Evolutionary conservation across 1,140 invertebrate genomes (phyloP), one percentile per base, ranked within the genome.

Genomic region (Drosophila mauritiana): DNA sequence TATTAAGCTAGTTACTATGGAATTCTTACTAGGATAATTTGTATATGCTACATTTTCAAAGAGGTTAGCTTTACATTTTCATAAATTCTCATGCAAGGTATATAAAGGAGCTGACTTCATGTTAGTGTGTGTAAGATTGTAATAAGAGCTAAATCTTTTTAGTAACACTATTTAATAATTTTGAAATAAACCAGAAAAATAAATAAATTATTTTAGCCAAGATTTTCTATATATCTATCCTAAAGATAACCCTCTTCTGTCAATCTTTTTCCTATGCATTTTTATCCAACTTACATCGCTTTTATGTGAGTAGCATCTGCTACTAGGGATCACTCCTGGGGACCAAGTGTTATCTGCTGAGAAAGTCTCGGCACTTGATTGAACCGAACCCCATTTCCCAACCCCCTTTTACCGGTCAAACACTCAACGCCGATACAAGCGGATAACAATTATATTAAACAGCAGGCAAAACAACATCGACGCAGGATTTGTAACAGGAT

Each of bases 401-500:
- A 54, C 43, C 39, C 37, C 42, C 42, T n/a, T 34, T 12, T 3
- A 1, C 22, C 13, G 31, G 22, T 49, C 48, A 37, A 62, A 42
- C 73, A 61, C 55, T 68, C 51, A 68, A 77, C 73, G 31, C 55
- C 64, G 56, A 46, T 45, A 46, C 46, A 75, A 61, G 61, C 84
- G 80, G 85, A 88, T 86, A 84, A 90, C 90, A 91, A 91, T 91
- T 91, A 91, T 85, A 89, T 89, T 83, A 91, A 91, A 86, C 61
- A 90, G 76, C 65, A 80, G 61, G 77, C 79, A 91, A 85, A 74
- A 85, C 80, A 88, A 70, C 75, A 78, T 73, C 78, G 83, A 83
- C 72, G 73, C 80, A 73, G 83, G 90, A 91, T 91, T 90, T 91
- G 90, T 85, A 91, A 91, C 86, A 85, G 90, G 90, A 91, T 91